A percentile compares a stretch with the other conserved stretches of the same genome.
Evolutionary conservation across 2,888 invertebrate genomes (phyloP).

Genomic region (Lagria hirta): DNA sequence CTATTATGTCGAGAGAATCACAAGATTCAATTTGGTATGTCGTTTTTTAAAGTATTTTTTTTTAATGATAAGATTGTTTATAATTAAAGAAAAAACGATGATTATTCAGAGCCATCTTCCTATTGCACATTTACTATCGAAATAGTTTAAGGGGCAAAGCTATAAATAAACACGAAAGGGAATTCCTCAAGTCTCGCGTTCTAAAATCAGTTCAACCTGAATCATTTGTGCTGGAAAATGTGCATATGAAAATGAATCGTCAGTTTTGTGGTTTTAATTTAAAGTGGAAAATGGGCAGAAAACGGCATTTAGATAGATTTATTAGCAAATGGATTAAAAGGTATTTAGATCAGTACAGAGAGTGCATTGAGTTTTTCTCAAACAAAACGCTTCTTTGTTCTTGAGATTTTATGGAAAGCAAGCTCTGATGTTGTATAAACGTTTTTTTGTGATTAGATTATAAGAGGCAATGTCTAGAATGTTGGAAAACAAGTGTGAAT

Average conservation of each 20-base stretch:
- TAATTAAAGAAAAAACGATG: too few relatives aligned
- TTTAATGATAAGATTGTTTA: too few relatives aligned
- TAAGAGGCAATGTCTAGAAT: too few relatives aligned
- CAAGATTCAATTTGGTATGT: neutral
- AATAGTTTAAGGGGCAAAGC: conserved; percentile 38
- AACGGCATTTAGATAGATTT: conserved; percentile 49
- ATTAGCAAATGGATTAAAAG: conserved; percentile 54
- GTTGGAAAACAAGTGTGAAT: conserved; percentile 1
- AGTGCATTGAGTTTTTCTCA: too few relatives aligned
- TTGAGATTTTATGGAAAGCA: conserved; percentile 16
- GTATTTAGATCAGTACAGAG: too few relatives aligned
- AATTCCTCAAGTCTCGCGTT: conserved; percentile 36
- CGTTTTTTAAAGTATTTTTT: neutral
- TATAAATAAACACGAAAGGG: conserved; percentile 41
- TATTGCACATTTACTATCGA: conserved; percentile 20
- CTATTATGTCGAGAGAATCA: neutral
- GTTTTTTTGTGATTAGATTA: neutral
- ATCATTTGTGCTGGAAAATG: too few relatives aligned
- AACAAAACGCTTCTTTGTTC: too few relatives aligned
- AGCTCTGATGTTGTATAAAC: conserved; percentile 2
- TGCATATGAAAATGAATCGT: conserved; percentile 18
- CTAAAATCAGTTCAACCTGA: conserved; percentile 31
- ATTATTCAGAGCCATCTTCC: too few relatives aligned
- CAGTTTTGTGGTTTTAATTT: conserved; percentile 19
- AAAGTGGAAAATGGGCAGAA: conserved; percentile 48